Base-by-base conservation (phyloP, 2,888 invertebrate genomes). In the Aspidapion aeneum region DNA sequence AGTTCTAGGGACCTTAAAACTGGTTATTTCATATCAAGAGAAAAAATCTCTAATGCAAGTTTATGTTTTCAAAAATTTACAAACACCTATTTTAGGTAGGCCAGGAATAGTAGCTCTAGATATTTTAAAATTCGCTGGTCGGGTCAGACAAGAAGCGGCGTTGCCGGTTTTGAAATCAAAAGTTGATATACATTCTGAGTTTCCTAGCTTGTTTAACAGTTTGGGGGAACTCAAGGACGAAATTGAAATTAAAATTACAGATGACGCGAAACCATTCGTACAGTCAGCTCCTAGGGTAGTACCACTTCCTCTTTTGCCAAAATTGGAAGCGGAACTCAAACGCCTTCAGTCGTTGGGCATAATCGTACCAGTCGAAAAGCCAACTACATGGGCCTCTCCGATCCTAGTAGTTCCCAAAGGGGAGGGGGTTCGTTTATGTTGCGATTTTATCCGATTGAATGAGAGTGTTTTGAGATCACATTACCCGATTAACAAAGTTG, bases 401-500 rank as follows among this genome's bases (percentile, higher is more conserved):
- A 62, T 62, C 20, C 62, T 66, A 20, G 62, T 57, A 50, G 64
- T 66, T 17, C 66, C 62, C 12, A 64, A 66, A 55, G 58, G 58
- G 16, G 62, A 62, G 18, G 35, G 35, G 35, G 35, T 35, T 35
- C 12, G 35, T 35, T 35, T 35, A n/a, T 69, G 65, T 48, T 18
- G 64, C 19, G 69, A 69, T 63, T 67, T 60, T 54, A 66, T 65
- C 9, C 5, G 66, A 61, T 18, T 70, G 9, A 69, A 69, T 55
- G 61, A 64, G 52, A 61, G 49, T 52, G 66, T 72, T 7, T 57
- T 63, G 18, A 60, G 70, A 19, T 55, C 68, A 16, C 65, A 69
- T 20, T 69, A 63, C 60, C 72, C 72, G 1, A 63, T 73, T n/a
- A 68, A 69, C 22, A 72, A 73, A 21, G 66, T 74, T 18, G n/a